Conservation (phyloP, 2,113 vertebrate genomes). For the Casuarius casuarius region DNA sequence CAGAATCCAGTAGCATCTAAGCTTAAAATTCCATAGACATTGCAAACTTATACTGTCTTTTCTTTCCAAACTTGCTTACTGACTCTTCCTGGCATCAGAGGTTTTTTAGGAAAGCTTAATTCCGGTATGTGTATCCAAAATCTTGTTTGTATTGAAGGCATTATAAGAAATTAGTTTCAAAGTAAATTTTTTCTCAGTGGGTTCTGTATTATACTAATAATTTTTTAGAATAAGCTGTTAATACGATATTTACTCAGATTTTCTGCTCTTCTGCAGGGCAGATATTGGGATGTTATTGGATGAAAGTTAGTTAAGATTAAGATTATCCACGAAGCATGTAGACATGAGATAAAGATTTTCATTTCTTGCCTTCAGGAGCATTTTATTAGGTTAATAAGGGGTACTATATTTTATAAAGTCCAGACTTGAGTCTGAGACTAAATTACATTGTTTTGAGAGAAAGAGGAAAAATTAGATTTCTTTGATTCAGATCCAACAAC, state of each 20-base stretch:
- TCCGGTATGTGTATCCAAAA: background rate
- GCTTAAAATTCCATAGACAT: background rate
- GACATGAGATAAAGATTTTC: background rate
- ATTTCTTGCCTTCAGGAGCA: conserved; percentile 6
- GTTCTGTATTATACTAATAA: background rate
- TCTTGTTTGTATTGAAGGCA: background rate
- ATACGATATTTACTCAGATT: background rate
- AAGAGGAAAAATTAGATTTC: background rate
- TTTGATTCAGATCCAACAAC: background rate
- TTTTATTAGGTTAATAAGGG: conserved; percentile 2
- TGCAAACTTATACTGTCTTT: background rate
- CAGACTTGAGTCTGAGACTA: background rate
- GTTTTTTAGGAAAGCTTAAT: background rate
- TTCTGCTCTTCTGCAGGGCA: background rate
- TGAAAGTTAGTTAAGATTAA: background rate
- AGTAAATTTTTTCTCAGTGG: background rate
- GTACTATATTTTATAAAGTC: conserved; percentile 10
- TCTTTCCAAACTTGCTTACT: background rate
- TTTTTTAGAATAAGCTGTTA: background rate
- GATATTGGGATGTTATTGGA: background rate
- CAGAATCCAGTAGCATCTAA: background rate
- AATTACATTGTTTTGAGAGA: background rate
- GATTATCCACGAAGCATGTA: background rate
- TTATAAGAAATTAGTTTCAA: background rate
- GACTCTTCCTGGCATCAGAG: background rate